Base-by-base conservation (phyloP, 2,797 vertebrate genomes). In the Sphenopsis melanotis region DNA sequence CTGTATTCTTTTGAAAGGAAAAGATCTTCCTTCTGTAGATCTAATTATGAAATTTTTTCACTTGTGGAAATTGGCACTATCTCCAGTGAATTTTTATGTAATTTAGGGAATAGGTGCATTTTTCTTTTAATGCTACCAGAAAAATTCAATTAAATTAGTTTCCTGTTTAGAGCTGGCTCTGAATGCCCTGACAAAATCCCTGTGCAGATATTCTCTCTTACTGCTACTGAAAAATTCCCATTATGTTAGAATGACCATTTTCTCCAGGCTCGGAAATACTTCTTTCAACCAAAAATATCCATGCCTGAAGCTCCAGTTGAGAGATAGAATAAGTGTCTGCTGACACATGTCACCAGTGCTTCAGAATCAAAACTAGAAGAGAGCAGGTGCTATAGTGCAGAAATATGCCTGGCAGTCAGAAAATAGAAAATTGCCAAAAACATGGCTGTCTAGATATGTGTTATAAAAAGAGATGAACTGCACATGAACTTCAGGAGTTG, bases 401-500 rank as follows among this genome's bases (percentile, higher is more conserved):
- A 71, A 93, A 93, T 69, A 91, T 81, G 94, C 75, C 87, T 76
- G 94, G 76, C 82, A 81, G 72, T 79, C 0, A 11, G 84, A 93
- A 95, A 96, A 96, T 15, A 92, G 32, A 93, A 93, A 93, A 94
- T 77, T 91, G 52, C 72, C 91, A 84, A 59, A 96, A 97, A 16
- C 49, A 44, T 47, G 83, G 11, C 89, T 81, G 74, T 95, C 93
- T 95, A 68, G 93, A 88, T 93, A 52, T 86, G 92, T 88, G 85
- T 87, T 95, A 94, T 93, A 94, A 97, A 97, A 91, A 89, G 87
- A 94, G 59, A 76, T 96, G 96, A 97, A 94, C 89, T 96, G 64
- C 46, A 39, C 80, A 76, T 90, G 95, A 95, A 94, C 93, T 81
- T 92, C 16, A 49, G 24, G 59, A 50, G 68, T 92, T 97, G 94